Evolutionary conservation across 2,888 invertebrate species (phyloP).

Genomic region (Lithophane semibrunnea): DNA sequence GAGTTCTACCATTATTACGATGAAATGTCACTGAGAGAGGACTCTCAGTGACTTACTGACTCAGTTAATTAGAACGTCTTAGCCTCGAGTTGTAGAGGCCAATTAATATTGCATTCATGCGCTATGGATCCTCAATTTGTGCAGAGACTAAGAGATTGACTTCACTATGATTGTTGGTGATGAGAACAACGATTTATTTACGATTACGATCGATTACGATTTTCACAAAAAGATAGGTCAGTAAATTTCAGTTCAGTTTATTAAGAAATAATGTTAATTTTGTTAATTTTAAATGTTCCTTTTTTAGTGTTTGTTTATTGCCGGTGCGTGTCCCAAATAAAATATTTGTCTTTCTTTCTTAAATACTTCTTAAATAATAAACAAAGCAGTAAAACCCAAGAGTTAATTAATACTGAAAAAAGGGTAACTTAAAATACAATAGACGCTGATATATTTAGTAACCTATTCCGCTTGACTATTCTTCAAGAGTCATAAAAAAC

Average conservation of each 20-base stretch:
- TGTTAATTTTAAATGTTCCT: background rate
- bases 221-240: background rate
- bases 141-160: background rate
- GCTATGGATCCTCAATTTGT: conserved; percentile 12
- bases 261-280: background rate
- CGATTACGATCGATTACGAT: no score
- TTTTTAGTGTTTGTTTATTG: background rate
- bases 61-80: conserved; percentile 35
- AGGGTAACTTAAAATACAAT: no score
- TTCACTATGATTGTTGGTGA: background rate
- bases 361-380: background rate
- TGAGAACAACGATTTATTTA: no score
- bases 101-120: conserved; percentile 35
- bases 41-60: conserved; percentile 18
- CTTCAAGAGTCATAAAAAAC: no score
- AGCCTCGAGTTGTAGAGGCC: conserved; percentile 6
- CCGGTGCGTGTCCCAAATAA: background rate
- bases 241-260: background rate
- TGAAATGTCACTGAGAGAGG: conserved; percentile 1
- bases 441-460: no score
- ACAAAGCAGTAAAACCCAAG: background rate
- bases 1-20: conserved; percentile 1
- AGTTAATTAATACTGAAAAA: background rate
- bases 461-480: no score
- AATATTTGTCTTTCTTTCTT: background rate